A percentile compares a stretch with the other conserved stretches of the same genome.
Conservation (phyloP, 2,113 vertebrate genomes). For the Corythaixoides concolor region DNA sequence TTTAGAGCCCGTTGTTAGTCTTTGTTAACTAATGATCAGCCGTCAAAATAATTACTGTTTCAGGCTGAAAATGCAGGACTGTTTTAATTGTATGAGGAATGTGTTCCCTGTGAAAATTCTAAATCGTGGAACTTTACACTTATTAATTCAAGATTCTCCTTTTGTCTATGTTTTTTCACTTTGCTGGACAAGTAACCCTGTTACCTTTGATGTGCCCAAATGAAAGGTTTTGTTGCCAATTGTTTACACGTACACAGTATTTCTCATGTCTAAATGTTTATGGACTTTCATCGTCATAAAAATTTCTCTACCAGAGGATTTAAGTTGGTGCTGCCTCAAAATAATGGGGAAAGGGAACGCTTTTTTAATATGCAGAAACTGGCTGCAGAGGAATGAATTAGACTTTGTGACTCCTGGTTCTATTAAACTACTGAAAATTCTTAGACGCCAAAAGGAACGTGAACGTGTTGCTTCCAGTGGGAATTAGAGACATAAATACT, state of each 20-base stretch:
- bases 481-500: not conserved
- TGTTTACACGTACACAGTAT: conserved; percentile 2
- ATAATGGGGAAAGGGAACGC: not conserved
- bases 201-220: conserved; percentile 42
- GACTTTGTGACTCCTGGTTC: not conserved
- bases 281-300: not conserved
- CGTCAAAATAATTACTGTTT: not conserved
- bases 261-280: conserved; percentile 34
- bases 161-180: not conserved
- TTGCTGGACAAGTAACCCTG: not conserved
- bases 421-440: not conserved
- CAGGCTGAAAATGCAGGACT: not conserved
- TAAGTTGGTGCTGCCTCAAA: not conserved
- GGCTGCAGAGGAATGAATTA: not conserved
- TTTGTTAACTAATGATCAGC: not conserved
- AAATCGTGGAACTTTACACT: not conserved
- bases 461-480: not conserved
- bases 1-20: not conserved
- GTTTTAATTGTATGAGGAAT: not conserved
- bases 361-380: not conserved
- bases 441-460: not conserved
- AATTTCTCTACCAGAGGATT: not conserved
- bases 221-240: conserved; percentile 32
- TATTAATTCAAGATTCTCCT: not conserved
- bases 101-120: not conserved